phyloP scores from a whole-genome alignment of 92 coral and sea anemone species.

The Phenganax subtilis region DNA sequence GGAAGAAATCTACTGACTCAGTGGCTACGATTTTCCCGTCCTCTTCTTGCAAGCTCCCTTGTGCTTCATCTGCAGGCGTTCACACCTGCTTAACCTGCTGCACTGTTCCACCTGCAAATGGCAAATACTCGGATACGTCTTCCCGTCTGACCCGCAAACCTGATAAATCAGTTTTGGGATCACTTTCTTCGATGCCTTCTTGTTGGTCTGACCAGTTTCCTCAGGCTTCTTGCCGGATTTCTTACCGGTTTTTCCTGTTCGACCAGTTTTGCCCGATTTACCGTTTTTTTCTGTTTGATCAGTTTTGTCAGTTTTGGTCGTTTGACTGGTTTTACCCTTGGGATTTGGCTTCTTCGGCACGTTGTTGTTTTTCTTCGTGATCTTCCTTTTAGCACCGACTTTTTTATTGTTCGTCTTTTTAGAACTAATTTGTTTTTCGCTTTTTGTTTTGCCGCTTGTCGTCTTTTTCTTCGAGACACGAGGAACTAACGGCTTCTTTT shows the following conservation, averaged over 20 bases:
- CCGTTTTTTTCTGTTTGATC: background rate
- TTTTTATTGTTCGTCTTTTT: background rate
- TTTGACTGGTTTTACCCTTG: background rate
- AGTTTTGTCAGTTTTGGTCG: background rate
- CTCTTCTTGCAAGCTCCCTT: slow-evolving; percentile 31
- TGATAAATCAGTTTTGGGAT: slow-evolving; percentile 51
- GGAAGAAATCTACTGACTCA: background rate
- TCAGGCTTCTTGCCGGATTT: slow-evolving; percentile 59
- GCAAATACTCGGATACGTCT: slow-evolving; percentile 73
- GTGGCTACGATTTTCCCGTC: slow-evolving; percentile 11
- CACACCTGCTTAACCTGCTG: slow-evolving; percentile 45
- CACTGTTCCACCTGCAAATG: slow-evolving; percentile 77
- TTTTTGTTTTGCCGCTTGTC: background rate
- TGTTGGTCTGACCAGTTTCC: slow-evolving; percentile 28
- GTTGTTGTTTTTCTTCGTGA: background rate
- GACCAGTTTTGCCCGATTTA: slow-evolving; percentile 40
- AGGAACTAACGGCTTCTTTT: background rate
- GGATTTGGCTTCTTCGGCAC: slow-evolving; percentile 5
- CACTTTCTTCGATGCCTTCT: background rate
- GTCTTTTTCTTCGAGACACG: slow-evolving; percentile 4
- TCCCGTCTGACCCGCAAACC: slow-evolving; percentile 91
- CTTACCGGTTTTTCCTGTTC: slow-evolving; percentile 19
- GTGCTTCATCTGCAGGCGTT: slow-evolving; percentile 26
- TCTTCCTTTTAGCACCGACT: background rate
- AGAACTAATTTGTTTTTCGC: background rate